Percentiles rank a stretch among this genome's conserved stretches.
Evolutionary conservation across 2,888 invertebrate genomes (phyloP).

Genomic region (Copidosoma aretas): DNA sequence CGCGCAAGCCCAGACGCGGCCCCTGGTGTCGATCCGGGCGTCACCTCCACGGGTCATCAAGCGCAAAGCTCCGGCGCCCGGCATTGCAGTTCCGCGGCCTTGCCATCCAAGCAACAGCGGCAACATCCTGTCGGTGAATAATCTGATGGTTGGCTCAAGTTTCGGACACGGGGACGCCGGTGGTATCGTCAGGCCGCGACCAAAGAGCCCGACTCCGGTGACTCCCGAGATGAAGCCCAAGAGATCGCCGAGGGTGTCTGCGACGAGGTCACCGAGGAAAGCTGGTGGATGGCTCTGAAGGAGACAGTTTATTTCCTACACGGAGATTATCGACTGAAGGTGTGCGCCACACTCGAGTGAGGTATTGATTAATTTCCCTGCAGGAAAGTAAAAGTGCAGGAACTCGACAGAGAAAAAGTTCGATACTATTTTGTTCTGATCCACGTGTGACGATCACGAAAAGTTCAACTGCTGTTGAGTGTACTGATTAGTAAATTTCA

Average conservation of each 20-base stretch:
- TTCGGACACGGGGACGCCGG: neutral
- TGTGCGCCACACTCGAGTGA: no score
- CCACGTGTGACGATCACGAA: no score
- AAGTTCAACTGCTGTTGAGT: no score
- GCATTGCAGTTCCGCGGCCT: neutral
- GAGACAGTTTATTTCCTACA: no score
- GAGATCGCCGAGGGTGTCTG: slow-evolving; percentile 45
- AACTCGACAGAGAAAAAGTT: no score
- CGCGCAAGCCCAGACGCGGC: slow-evolving; percentile 28
- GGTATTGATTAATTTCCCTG: slow-evolving; percentile 1
- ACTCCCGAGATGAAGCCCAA: slow-evolving; percentile 40
- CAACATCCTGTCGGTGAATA: slow-evolving; percentile 26
- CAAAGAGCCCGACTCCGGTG: slow-evolving; percentile 42
- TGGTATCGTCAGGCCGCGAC: slow-evolving; percentile 37
- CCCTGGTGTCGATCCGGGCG: slow-evolving; percentile 41
- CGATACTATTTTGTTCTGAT: no score
- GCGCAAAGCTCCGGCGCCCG: slow-evolving; percentile 48
- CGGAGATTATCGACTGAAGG: no score
- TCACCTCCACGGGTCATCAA: slow-evolving; percentile 67
- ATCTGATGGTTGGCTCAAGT: neutral
- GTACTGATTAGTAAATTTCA: no score
- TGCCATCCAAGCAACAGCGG: neutral
- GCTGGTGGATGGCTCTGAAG: slow-evolving; percentile 49
- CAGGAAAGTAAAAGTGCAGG: no score
- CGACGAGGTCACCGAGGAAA: slow-evolving; percentile 43